Conservation (phyloP, 2,113 vertebrate genomes). For the Psilopsiagon aurifrons region DNA sequence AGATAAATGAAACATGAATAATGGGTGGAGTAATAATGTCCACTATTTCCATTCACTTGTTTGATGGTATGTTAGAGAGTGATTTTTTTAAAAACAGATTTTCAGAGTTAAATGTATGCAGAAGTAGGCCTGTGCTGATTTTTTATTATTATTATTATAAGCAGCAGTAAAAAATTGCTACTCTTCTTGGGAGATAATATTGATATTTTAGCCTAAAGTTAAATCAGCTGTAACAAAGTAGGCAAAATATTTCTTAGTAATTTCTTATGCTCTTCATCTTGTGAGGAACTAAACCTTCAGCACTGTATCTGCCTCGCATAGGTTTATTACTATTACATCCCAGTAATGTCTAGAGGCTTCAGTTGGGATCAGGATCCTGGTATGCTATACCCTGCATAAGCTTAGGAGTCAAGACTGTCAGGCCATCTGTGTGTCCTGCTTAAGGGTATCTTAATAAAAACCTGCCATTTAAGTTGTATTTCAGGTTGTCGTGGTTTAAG, state of each 20-base stretch:
- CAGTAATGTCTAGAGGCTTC: background rate
- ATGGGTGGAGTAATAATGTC: background rate
- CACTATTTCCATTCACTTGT: background rate
- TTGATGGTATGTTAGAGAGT: background rate
- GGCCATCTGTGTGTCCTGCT: background rate
- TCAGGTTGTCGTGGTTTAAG: background rate
- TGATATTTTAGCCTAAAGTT: background rate
- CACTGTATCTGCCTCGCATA: background rate
- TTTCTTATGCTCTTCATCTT: background rate
- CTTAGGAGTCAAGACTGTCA: background rate
- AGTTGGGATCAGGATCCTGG: background rate
- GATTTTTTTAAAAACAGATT: background rate
- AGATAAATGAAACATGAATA: background rate
- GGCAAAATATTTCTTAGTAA: background rate
- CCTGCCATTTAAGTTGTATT: background rate
- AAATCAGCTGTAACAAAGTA: background rate
- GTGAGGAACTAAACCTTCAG: background rate
- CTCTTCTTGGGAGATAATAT: background rate
- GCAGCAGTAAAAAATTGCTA: background rate
- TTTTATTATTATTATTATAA: background rate
- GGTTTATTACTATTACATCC: background rate
- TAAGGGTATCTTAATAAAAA: background rate
- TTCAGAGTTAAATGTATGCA: background rate
- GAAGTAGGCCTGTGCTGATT: background rate
- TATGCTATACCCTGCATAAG: background rate